Percentiles rank a stretch among this genome's conserved stretches.
Evolutionary conservation across 2,113 vertebrate genomes (phyloP).

Genomic region (Zosterops pallidus): DNA sequence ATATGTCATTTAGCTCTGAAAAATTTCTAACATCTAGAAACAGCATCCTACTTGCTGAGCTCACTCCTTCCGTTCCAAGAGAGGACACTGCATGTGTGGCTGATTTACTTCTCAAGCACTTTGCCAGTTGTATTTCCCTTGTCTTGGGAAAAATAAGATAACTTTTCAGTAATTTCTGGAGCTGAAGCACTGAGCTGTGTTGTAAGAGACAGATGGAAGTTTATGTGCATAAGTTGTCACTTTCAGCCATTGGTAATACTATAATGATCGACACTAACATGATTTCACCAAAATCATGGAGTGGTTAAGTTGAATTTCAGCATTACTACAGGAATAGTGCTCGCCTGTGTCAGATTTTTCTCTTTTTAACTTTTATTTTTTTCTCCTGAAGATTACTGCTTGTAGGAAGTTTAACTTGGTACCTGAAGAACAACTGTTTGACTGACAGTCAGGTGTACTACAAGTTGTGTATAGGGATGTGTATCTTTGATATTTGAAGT

Average conservation of each 20-base stretch:
- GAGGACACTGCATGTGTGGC: neutral
- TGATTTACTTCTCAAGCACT: neutral
- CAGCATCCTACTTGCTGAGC: neutral
- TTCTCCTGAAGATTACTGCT: neutral
- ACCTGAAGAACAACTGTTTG: neutral
- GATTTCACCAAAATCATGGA: neutral
- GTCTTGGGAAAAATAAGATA: neutral
- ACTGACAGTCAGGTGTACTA: neutral
- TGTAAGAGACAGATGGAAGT: neutral
- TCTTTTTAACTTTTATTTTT: neutral
- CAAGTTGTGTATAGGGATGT: neutral
- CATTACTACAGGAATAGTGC: neutral
- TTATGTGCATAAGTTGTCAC: neutral
- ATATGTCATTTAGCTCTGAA: neutral
- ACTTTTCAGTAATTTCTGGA: neutral
- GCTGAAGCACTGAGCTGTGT: neutral
- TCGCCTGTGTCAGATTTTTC: neutral
- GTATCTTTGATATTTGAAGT: neutral
- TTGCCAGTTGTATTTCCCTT: neutral
- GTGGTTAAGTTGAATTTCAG: neutral
- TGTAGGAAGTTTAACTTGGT: neutral
- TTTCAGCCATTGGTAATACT: neutral
- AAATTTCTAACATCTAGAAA: neutral
- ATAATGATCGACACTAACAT: accelerated
- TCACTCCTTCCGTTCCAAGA: neutral